phyloP scores from a whole-genome alignment of 2,797 vertebrate species.

The Enteromius thamalakanensis region DNA sequence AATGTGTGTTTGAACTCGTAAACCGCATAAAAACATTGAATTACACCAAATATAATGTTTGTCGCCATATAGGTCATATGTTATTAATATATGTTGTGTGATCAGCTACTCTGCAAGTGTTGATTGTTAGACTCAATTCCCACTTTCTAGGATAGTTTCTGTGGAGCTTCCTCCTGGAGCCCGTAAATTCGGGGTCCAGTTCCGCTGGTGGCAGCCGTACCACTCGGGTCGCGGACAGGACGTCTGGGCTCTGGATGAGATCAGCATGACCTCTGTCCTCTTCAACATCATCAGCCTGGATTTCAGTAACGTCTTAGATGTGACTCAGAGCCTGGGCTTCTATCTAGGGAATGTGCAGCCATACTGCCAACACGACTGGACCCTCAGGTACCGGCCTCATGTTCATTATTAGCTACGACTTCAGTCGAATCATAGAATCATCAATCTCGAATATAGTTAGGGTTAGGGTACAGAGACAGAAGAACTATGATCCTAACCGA shows the following conservation, averaged over 20 bases:
- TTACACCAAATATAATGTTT: too few relatives aligned
- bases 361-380: constrained; percentile 97
- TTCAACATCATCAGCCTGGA: constrained; percentile 98
- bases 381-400: constrained; percentile 83
- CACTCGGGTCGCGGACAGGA: constrained; percentile 94
- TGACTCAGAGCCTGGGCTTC: constrained; percentile 98
- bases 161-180: constrained; percentile 93
- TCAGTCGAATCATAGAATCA: neutral
- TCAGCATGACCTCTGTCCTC: constrained; percentile 96
- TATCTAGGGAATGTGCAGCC: constrained; percentile 97
- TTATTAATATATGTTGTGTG: neutral
- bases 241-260: constrained; percentile 98
- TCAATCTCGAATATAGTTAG: neutral
- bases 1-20: too few relatives aligned
- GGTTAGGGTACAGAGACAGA: neutral
- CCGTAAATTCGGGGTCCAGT: constrained; percentile 93
- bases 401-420: neutral
- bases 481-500: neutral
- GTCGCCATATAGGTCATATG: too few relatives aligned
- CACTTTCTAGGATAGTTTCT: constrained; percentile 87
- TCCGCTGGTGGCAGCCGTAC: constrained; percentile 99
- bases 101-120: neutral
- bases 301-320: constrained; percentile 94
- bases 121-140: too few relatives aligned
- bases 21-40: too few relatives aligned